These are phyloP conservation scores for Priocnemis perturbator DNA, from an alignment of 2,888 invertebrate species.

Conservation along the genomic window DNA sequence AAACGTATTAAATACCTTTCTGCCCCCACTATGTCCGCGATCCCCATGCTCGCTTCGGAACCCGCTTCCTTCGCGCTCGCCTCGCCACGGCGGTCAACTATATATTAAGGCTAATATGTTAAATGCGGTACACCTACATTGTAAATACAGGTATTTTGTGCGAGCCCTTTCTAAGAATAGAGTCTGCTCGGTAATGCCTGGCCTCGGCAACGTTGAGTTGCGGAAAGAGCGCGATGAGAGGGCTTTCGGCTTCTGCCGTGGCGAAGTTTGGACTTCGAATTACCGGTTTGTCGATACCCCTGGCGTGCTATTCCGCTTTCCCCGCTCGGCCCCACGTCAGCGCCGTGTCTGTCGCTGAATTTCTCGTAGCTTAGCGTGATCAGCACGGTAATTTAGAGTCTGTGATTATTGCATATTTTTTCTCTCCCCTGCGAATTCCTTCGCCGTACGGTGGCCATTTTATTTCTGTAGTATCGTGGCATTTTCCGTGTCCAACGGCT, in stretches of 20 bases:
- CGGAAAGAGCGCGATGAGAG: neutral
- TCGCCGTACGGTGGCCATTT: too few relatives aligned
- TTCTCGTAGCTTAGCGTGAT: too few relatives aligned
- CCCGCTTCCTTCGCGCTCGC: conserved; percentile 28
- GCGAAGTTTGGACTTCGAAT: too few relatives aligned
- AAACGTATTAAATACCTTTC: conserved; percentile 71
- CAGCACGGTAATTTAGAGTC: too few relatives aligned
- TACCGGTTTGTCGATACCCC: too few relatives aligned
- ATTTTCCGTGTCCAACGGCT: too few relatives aligned
- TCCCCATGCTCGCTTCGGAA: conserved; percentile 23
- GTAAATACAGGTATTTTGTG: conserved; percentile 67
- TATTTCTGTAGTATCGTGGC: too few relatives aligned
- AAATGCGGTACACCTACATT: conserved; percentile 70
- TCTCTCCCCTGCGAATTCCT: too few relatives aligned
- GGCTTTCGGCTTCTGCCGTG: too few relatives aligned
- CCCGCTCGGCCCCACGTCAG: neutral
- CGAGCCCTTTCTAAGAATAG: conserved; percentile 68
- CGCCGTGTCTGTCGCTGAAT: too few relatives aligned
- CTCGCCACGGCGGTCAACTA: conserved; percentile 46
- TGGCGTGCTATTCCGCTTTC: neutral
- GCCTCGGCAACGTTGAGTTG: neutral
- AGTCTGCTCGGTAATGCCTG: conserved; percentile 27
- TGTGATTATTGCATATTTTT: too few relatives aligned
- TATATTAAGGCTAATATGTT: conserved; percentile 71
- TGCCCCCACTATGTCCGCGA: conserved; percentile 38